Evolutionary conservation across 2,888 invertebrate species (phyloP).

Genomic region (Callimorpha dominula): DNA sequence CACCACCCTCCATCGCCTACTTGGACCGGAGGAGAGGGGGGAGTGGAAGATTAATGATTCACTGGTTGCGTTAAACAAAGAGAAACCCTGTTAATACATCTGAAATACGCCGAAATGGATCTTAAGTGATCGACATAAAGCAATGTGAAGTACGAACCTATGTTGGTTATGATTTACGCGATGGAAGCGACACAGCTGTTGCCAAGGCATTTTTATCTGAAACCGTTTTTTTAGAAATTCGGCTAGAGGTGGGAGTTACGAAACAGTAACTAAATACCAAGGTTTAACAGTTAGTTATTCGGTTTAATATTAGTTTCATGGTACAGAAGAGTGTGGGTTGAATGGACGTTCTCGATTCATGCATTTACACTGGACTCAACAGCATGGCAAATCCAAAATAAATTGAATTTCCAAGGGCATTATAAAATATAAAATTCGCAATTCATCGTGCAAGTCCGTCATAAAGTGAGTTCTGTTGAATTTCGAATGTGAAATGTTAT

Average conservation of each 20-base stretch:
- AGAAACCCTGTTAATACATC: conserved; percentile 14
- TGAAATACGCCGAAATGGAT: conserved; percentile 22
- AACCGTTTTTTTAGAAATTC: conserved; percentile 45
- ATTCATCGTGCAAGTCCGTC: conserved; percentile 10
- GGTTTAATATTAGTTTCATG: conserved; percentile 12
- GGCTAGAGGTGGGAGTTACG: conserved; percentile 24
- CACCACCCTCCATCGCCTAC: conserved; percentile 31
- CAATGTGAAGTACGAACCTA: conserved; percentile 1
- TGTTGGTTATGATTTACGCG: conserved; percentile 28
- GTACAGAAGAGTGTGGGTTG: conserved; percentile 5
- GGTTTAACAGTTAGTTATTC: conserved; percentile 28
- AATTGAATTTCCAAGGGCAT: conserved; percentile 37
- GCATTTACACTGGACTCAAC: conserved; percentile 23
- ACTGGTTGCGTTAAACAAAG: conserved; percentile 48
- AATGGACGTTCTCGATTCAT: conserved; percentile 19
- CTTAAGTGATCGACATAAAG: conserved; percentile 28
- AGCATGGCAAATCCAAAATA: conserved; percentile 18
- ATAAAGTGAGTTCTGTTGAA: not conserved
- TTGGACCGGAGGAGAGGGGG: conserved; percentile 24
- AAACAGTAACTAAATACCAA: conserved; percentile 30
- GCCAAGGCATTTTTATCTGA: conserved; percentile 49
- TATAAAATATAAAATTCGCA: conserved; percentile 41
- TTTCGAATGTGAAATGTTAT: not conserved
- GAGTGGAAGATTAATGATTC: conserved; percentile 44
- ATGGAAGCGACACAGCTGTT: conserved; percentile 50